Conservation (phyloP, 1,140 invertebrate genomes). For the Drosophila funebris region DNA sequence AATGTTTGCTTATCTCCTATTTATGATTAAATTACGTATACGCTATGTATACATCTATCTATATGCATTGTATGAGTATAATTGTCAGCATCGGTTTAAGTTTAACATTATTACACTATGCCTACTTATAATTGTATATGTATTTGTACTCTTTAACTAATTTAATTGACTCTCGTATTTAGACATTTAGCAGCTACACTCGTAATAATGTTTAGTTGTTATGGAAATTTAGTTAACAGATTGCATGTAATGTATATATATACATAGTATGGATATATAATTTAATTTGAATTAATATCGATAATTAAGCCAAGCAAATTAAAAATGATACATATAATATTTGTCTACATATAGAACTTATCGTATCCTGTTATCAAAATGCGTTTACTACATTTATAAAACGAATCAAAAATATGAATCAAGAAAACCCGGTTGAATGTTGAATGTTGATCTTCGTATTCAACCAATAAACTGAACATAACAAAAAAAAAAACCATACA, state of each 20-base stretch:
- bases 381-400: constrained; percentile 82
- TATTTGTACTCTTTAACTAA: constrained; percentile 61
- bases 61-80: constrained; percentile 38
- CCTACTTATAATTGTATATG: constrained; percentile 48
- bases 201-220: constrained; percentile 59
- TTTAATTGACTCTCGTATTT: constrained; percentile 46
- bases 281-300: constrained; percentile 10
- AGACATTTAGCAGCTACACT: constrained; percentile 47
- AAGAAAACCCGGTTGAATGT: no score
- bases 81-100: constrained; percentile 38
- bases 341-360: constrained; percentile 48
- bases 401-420: constrained; percentile 30
- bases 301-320: constrained; percentile 29
- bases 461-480: constrained; percentile 24
- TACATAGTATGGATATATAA: constrained; percentile 13
- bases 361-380: constrained; percentile 75
- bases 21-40: constrained; percentile 28
- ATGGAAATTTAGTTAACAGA: constrained; percentile 69
- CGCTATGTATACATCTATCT: constrained; percentile 23
- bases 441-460: constrained; percentile 27
- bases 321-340: constrained; percentile 33
- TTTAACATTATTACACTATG: constrained; percentile 57
- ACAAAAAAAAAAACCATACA: constrained; percentile 38
- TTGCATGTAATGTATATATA: constrained; percentile 67
- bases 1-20: constrained; percentile 23